A percentile compares a stretch with the other conserved stretches of the same genome.
Evolutionary conservation across 2,113 vertebrate genomes (phyloP).

Genomic region (Heteronetta atricapilla): DNA sequence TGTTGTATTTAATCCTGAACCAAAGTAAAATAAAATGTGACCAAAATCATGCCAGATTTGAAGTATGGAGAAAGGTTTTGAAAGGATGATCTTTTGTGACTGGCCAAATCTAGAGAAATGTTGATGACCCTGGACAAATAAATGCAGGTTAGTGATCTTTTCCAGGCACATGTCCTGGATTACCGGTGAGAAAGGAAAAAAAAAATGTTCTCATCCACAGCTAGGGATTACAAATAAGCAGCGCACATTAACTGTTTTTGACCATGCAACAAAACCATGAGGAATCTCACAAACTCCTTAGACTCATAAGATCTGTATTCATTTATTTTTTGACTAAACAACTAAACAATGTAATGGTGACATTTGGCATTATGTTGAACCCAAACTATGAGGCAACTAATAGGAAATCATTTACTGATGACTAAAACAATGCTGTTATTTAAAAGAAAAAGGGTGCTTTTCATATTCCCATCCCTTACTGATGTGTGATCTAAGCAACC

Average conservation of each 20-base stretch:
- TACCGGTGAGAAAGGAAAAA: not conserved
- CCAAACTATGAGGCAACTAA: not conserved
- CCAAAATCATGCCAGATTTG: conserved; percentile 11
- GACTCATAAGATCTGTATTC: not conserved
- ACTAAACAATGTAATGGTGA: not conserved
- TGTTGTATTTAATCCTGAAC: conserved; percentile 11
- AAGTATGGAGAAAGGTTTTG: conserved; percentile 34
- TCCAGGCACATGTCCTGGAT: not conserved
- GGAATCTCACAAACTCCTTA: not conserved
- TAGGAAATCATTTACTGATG: not conserved
- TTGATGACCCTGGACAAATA: conserved; percentile 31
- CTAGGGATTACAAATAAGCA: not conserved
- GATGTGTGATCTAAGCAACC: not conserved
- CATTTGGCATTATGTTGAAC: not conserved
- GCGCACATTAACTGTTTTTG: not conserved
- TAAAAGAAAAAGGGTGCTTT: not conserved
- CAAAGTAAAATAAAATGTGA: not conserved
- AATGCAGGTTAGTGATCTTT: conserved; percentile 25
- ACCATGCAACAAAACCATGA: conserved; percentile 38
- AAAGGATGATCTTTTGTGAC: conserved; percentile 30
- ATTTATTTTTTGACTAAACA: not conserved
- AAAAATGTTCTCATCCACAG: not conserved
- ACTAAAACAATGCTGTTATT: not conserved
- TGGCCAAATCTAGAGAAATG: conserved; percentile 40
- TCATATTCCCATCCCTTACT: not conserved